phyloP scores from a whole-genome alignment of 2,797 vertebrate species.

The Urosaurus nigricauda region DNA sequence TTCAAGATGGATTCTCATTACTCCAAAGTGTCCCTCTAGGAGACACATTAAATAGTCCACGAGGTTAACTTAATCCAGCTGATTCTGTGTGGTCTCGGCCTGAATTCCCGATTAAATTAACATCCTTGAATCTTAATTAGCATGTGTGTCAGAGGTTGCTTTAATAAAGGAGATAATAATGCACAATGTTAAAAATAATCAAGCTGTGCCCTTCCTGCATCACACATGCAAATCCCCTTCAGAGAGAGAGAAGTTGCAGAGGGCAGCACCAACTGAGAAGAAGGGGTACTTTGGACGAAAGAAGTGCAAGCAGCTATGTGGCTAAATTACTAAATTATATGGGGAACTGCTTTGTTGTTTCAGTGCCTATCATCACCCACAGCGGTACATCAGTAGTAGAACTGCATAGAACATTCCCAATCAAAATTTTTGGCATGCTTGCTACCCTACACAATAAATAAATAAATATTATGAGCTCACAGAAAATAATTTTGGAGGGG shows the following conservation, averaged over 20 bases:
- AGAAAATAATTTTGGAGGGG: too few relatives aligned
- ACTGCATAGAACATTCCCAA: neutral
- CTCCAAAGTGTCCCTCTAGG: conserved; percentile 69
- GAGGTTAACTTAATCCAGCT: conserved; percentile 72
- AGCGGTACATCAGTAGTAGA: neutral
- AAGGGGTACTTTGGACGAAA: conserved; percentile 2
- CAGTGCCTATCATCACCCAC: neutral
- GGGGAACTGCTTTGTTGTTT: neutral
- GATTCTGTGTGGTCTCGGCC: conserved; percentile 67
- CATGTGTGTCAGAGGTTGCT: conserved; percentile 70
- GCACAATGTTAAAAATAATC: conserved; percentile 67
- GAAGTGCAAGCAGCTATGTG: fast-evolving
- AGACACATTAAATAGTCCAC: conserved; percentile 63
- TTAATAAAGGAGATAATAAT: conserved; percentile 67
- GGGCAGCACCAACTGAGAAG: neutral
- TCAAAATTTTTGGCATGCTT: neutral
- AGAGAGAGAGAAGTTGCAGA: neutral
- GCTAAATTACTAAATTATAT: conserved; percentile 22
- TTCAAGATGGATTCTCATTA: conserved; percentile 65
- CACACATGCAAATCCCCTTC: conserved; percentile 62
- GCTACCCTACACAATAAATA: too few relatives aligned
- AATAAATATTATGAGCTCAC: too few relatives aligned
- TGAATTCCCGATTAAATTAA: conserved; percentile 72
- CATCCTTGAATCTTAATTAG: conserved; percentile 73
- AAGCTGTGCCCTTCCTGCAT: conserved; percentile 41